Base-by-base conservation (phyloP, 2,888 invertebrate genomes). In the Chloroclysta siterata region DNA sequence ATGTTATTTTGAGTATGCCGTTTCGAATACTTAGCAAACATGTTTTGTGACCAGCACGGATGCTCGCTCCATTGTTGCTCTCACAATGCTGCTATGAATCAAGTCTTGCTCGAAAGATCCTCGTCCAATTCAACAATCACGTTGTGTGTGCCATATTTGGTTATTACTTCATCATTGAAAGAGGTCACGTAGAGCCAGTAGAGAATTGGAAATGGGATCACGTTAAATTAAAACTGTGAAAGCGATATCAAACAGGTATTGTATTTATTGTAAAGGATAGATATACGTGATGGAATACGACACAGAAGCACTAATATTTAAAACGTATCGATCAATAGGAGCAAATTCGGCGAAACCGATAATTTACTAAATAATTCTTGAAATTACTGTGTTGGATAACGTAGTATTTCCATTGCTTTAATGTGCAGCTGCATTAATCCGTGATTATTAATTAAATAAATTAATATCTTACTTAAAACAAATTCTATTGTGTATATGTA, bases 11-110 rank as follows among this genome's bases (percentile, higher is more conserved):
- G 66, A 70, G 67, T 63, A 66, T 65, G 66, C 71, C 67, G 69
- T 68, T 63, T 60, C 48, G 66, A 51, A 60, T 69, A 71, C 44
- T 44, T 46, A 52, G 60, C 53, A 55, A 56, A 63, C 71, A 68
- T 72, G 74, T 74, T 66, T 68, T 66, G 66, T 60, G 66, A 52
- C 72, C 66, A 69, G 70, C 61, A 73, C 82, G 77, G 80, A 77
- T 75, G 78, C 75, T 68, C 65, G 52, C 71, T 64, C 80, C 73
- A 83, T 85, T 85, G 83, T 85, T 76, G 72, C 60, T 56, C 72
- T 76, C 76, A 83, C 86, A 84, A 84, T 84, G 77, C 78, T 73
- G 63, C 71, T 75, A 83, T 82, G 81, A 78, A 81, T 83, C 81
- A 73, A 61, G 62, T 61, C 60, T 66, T 60, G 65, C 61, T 64